Evolutionary conservation across 2,797 vertebrate species (phyloP).

Genomic region (Hoplostethus atlanticus): DNA sequence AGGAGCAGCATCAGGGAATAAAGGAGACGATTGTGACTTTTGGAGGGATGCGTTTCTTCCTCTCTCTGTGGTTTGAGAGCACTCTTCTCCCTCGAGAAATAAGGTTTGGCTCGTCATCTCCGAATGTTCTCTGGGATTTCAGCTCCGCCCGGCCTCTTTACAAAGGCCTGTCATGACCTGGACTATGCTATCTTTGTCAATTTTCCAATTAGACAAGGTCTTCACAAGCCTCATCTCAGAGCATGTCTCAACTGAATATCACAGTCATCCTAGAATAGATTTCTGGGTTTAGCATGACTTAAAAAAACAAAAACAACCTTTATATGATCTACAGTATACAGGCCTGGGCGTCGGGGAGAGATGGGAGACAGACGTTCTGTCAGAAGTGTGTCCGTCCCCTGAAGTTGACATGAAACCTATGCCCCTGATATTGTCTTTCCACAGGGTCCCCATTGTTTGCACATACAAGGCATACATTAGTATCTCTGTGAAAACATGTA

Average conservation of each 20-base stretch:
- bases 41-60: slow-evolving; percentile 29
- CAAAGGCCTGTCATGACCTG: slow-evolving; percentile 64
- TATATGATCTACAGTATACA: slow-evolving; percentile 21
- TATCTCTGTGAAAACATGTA: neutral
- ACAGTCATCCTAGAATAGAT: slow-evolving; percentile 52
- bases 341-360: slow-evolving; percentile 16
- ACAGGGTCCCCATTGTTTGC: too few species aligned
- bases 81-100: slow-evolving; percentile 40
- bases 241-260: slow-evolving; percentile 70
- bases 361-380: slow-evolving; percentile 24
- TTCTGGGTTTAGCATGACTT: slow-evolving; percentile 39
- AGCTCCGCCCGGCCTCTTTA: slow-evolving; percentile 43
- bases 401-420: too few species aligned
- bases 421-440: too few species aligned
- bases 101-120: slow-evolving; percentile 54
- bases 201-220: slow-evolving; percentile 75
- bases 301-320: neutral
- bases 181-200: slow-evolving; percentile 69
- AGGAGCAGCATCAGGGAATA: slow-evolving; percentile 23
- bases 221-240: slow-evolving; percentile 61
- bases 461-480: too few species aligned
- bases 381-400: neutral
- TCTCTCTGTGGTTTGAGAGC: slow-evolving; percentile 43
- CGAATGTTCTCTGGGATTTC: slow-evolving; percentile 48
- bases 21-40: slow-evolving; percentile 39